Base-by-base conservation (phyloP, 2,797 vertebrate genomes). In the Borostomias antarcticus region DNA sequence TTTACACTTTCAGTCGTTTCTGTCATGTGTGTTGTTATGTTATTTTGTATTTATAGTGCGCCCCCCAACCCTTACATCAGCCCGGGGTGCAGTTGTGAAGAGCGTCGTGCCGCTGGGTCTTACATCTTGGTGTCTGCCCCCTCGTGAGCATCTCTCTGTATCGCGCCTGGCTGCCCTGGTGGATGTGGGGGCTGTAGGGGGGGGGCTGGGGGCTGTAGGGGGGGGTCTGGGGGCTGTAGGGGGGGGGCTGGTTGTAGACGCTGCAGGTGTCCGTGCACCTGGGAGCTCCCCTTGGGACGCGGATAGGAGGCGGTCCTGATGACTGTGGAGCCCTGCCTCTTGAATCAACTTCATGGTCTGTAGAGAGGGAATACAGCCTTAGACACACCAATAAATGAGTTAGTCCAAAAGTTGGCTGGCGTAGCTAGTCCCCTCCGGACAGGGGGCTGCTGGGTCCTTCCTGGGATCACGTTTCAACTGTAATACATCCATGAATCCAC, bases 111-210 rank as follows among this genome's bases (percentile, higher is more conserved):
- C 4, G 50, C 23, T 51, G 7, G 19, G 48, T 9, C 83, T 81
- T 72, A 89, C 88, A 68, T 70, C 74, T 83, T 33, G 84, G 79
- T 30, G 66, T 82, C 71, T 72, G 62, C 53, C 54, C 6, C 5
- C 21, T 56, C 70, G 58, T 83, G 26, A 82, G 68, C 72, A 87
- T 86, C 67, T 86, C 79, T 0, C 68, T 83, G 79, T 92, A 89
- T 58, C 8, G 82, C 4, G 8, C 2, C n/a, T 89, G 78, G 75
- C 92, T 93, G 9, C 89, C 89, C 4, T 82, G 62, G 69, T 92
- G 90, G 21, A 81, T 67, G 50, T 82, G 70, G 0, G 53, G 32
- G 61, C 87, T 80, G 67, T 82, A 83, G 17, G 59, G 40, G 37
- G 26, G 30, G 29, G 71, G 80, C 67, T 76, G 81, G 15, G n/a